Evolutionary conservation across 2,888 invertebrate species (phyloP).

Genomic region (Carpatolechia fugitivella): DNA sequence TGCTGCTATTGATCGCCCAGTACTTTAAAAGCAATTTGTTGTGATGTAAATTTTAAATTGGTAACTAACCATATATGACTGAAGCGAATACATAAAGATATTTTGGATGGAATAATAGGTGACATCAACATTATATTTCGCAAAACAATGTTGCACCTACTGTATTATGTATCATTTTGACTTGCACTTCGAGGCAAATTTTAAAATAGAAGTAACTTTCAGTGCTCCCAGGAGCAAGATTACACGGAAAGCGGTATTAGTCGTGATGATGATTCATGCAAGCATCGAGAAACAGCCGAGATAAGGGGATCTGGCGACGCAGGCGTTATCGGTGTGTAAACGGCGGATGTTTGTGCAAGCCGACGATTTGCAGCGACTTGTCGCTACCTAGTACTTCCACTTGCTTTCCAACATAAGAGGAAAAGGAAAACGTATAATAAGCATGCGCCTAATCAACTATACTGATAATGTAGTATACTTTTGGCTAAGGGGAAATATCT

Average conservation of each 20-base stretch:
- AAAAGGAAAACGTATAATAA: neutral
- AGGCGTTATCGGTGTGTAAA: constrained; percentile 52
- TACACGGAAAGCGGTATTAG: neutral
- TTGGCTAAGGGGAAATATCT: neutral
- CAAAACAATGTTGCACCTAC: too few species aligned
- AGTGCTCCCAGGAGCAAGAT: neutral
- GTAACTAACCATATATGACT: too few species aligned
- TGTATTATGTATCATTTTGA: too few species aligned
- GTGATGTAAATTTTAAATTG: too few species aligned
- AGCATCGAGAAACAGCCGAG: constrained; percentile 41
- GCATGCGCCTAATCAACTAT: neutral
- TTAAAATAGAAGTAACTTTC: constrained; percentile 7
- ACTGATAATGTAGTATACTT: neutral
- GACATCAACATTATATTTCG: too few species aligned
- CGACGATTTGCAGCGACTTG: constrained; percentile 32
- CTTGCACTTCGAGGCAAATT: too few species aligned
- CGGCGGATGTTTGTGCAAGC: constrained; percentile 63
- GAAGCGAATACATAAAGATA: too few species aligned
- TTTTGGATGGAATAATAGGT: too few species aligned
- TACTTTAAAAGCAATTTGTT: too few species aligned
- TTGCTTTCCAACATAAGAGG: neutral
- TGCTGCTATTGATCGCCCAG: too few species aligned
- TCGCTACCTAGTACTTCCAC: neutral
- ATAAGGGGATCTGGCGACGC: constrained; percentile 35
- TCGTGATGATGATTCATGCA: constrained; percentile 16